Evolutionary conservation across 2,797 vertebrate genomes (phyloP).

Genomic region (Periophthalmus magnuspinnatus): DNA sequence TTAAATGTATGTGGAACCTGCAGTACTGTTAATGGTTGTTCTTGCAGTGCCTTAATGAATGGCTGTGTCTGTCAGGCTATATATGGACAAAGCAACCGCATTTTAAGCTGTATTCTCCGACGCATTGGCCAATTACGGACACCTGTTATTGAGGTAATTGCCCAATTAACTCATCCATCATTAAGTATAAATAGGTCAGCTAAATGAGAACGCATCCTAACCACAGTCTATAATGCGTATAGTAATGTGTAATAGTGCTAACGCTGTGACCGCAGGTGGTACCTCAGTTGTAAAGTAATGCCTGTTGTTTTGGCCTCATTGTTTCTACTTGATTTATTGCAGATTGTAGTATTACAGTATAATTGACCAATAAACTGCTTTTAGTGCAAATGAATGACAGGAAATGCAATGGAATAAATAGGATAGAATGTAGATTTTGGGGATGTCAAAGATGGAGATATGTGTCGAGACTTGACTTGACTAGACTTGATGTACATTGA

Average conservation of each 20-base stretch:
- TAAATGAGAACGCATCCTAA: constrained; percentile 52
- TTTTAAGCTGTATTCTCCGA: constrained; percentile 69
- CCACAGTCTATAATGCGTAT: constrained; percentile 44
- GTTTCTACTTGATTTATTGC: neutral
- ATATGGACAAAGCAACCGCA: constrained; percentile 36
- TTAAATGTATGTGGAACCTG: constrained; percentile 9
- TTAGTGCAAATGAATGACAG: neutral
- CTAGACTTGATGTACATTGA: no score
- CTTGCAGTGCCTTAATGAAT: constrained; percentile 34
- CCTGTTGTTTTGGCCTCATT: constrained; percentile 1
- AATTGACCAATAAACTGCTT: constrained; percentile 6
- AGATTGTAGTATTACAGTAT: neutral
- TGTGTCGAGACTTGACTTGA: no score
- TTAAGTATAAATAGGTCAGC: constrained; percentile 75
- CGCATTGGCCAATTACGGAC: constrained; percentile 75
- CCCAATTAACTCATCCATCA: constrained; percentile 79
- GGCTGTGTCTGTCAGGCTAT: constrained; percentile 43
- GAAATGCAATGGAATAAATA: neutral
- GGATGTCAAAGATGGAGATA: no score
- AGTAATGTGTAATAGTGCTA: constrained; percentile 4
- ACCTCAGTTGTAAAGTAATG: constrained; percentile 16
- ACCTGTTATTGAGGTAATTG: constrained; percentile 80
- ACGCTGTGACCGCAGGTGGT: constrained; percentile 57
- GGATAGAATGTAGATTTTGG: no score
- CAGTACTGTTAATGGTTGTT: neutral